Percentiles rank a stretch among this genome's conserved stretches.
Conservation (phyloP, 2,888 invertebrate species). For the Drosophila macrospina region DNA sequence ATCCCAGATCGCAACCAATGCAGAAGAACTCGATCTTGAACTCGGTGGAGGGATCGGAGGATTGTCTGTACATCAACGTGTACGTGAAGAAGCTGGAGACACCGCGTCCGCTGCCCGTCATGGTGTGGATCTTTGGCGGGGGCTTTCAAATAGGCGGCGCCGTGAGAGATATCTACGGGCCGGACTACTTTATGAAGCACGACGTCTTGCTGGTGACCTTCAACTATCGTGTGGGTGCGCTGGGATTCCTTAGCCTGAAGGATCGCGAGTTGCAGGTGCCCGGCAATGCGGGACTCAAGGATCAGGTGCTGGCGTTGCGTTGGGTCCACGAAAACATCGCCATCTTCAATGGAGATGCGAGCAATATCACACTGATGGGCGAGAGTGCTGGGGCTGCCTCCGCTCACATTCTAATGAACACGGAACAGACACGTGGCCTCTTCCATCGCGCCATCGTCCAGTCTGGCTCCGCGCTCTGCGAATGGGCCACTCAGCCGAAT, state of each 20-base stretch:
- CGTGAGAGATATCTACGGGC: slow-evolving; percentile 82
- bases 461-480: slow-evolving; percentile 76
- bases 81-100: slow-evolving; percentile 76
- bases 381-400: slow-evolving; percentile 86
- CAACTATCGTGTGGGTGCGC: slow-evolving; percentile 86
- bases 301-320: slow-evolving; percentile 86
- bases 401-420: slow-evolving; percentile 85
- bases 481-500: slow-evolving; percentile 60
- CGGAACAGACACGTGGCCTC: slow-evolving; percentile 85
- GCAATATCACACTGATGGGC: slow-evolving; percentile 86
- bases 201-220: slow-evolving; percentile 86
- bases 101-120: slow-evolving; percentile 80
- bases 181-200: slow-evolving; percentile 86
- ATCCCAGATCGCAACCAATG: slow-evolving; percentile 75
- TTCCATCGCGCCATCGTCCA: slow-evolving; percentile 84
- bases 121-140: slow-evolving; percentile 86
- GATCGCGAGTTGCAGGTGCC: slow-evolving; percentile 85
- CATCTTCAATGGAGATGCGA: slow-evolving; percentile 86
- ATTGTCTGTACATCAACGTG: slow-evolving; percentile 86
- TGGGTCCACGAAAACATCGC: slow-evolving; percentile 86
- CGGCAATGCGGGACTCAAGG: slow-evolving; percentile 87
- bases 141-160: slow-evolving; percentile 85
- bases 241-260: slow-evolving; percentile 85
- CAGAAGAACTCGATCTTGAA: slow-evolving; percentile 80
- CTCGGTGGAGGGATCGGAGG: slow-evolving; percentile 85